These are phyloP conservation scores for Australoheros scitulus DNA, from an alignment of 2,113 vertebrate species.

Conservation along the genomic window DNA sequence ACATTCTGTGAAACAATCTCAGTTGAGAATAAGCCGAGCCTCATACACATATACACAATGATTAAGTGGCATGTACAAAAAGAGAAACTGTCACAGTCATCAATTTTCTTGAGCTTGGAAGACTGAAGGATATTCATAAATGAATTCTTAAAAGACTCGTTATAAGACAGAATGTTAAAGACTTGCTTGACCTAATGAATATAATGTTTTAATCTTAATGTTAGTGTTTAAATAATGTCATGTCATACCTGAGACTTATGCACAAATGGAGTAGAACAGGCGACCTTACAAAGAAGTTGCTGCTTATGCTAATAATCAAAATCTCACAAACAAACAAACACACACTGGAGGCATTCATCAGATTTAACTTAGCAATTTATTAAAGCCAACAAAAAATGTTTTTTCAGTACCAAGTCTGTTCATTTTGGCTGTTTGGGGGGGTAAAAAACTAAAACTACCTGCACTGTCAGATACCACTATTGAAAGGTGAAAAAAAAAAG, in stretches of 20 bases:
- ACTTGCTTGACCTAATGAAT: not conserved
- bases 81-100: not conserved
- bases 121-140: not conserved
- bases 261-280: not conserved
- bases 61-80: not conserved
- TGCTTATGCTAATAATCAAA: not conserved
- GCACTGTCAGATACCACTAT: not conserved
- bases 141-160: not conserved
- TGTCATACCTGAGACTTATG: not conserved
- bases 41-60: not conserved
- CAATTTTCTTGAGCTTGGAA: not conserved
- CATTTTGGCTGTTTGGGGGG: not conserved
- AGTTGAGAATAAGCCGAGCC: not conserved
- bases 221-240: constrained; percentile 6
- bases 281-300: not conserved
- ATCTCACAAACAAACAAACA: not conserved
- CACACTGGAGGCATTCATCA: not conserved
- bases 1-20: not conserved
- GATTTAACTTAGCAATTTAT: not conserved
- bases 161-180: not conserved
- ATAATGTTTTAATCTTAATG: constrained; percentile 1
- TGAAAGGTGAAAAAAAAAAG: not conserved
- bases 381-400: not conserved
- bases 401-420: not conserved
- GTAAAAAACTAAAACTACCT: not conserved